Percentiles rank a stretch among this genome's conserved stretches.
phyloP scores from a whole-genome alignment of 2,113 vertebrate species.

The Microcebus jonahi region DNA sequence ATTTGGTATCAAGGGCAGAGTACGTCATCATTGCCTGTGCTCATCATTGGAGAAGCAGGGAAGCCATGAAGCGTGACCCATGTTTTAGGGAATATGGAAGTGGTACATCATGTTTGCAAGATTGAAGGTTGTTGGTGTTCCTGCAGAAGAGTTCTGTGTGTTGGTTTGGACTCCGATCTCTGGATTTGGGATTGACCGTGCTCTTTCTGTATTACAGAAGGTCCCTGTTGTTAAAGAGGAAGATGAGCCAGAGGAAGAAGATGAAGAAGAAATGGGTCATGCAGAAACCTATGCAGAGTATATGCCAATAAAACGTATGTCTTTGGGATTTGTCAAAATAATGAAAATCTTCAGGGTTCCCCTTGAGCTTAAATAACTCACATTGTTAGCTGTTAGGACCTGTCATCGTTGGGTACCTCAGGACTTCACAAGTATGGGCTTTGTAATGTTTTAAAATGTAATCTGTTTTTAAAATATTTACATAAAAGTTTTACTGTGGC shows the following conservation, averaged over 20 bases:
- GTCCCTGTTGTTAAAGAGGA: slow-evolving; percentile 94
- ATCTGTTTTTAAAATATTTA: background rate
- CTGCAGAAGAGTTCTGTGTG: background rate
- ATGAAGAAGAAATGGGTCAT: slow-evolving; percentile 98
- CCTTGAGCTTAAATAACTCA: background rate
- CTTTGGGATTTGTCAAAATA: background rate
- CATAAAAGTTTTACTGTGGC: background rate
- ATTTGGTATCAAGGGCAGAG: background rate
- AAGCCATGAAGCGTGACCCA: background rate
- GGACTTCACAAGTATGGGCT: background rate
- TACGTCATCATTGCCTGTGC: background rate
- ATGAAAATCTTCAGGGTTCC: background rate
- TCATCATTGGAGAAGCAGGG: background rate
- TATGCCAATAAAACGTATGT: slow-evolving; percentile 98
- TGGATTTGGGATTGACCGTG: background rate
- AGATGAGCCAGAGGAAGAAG: slow-evolving; percentile 97
- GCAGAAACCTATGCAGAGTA: slow-evolving; percentile 99
- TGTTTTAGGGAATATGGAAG: background rate
- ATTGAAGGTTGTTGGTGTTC: background rate
- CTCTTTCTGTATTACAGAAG: slow-evolving; percentile 86
- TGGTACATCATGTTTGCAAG: background rate
- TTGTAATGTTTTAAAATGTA: background rate
- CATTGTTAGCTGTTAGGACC: fast-evolving
- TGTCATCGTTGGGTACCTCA: background rate
- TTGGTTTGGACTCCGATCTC: background rate